These are phyloP conservation scores for Onychostruthus taczanowskii DNA, from an alignment of 2,113 vertebrate species.

Conservation along the genomic window DNA sequence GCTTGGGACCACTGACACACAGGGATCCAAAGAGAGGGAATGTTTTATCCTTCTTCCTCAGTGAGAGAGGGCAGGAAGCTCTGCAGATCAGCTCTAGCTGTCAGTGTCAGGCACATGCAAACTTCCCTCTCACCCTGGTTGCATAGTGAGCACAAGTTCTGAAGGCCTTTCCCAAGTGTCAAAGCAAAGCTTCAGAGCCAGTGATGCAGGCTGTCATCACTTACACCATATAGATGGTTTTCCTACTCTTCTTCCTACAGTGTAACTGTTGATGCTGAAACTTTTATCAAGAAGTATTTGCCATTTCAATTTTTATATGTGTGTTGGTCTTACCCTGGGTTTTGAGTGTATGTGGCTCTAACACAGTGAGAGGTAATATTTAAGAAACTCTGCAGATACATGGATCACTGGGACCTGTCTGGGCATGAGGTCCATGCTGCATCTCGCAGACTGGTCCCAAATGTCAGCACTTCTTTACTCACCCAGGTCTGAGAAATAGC, in stretches of 20 bases:
- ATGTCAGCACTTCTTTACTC: neutral
- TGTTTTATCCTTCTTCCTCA: neutral
- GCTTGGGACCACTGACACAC: accelerated
- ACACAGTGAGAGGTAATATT: neutral
- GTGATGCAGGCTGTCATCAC: neutral
- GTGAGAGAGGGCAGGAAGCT: neutral
- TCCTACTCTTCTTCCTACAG: neutral
- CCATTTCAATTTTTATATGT: neutral
- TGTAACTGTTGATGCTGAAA: neutral
- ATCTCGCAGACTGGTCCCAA: neutral
- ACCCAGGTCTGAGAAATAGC: neutral
- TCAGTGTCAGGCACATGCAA: neutral
- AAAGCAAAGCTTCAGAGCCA: neutral
- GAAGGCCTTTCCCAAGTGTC: neutral
- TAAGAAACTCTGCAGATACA: neutral
- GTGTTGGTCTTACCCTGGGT: neutral
- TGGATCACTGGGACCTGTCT: neutral
- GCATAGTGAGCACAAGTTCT: neutral
- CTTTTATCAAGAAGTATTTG: neutral
- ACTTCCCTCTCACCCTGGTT: neutral
- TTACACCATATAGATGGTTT: neutral
- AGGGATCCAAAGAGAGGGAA: neutral
- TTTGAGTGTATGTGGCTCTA: neutral
- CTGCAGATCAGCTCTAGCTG: neutral
- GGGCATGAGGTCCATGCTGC: neutral